Base-by-base conservation (phyloP, 2,888 invertebrate species). In the Peribatodes rhomboidaria region DNA sequence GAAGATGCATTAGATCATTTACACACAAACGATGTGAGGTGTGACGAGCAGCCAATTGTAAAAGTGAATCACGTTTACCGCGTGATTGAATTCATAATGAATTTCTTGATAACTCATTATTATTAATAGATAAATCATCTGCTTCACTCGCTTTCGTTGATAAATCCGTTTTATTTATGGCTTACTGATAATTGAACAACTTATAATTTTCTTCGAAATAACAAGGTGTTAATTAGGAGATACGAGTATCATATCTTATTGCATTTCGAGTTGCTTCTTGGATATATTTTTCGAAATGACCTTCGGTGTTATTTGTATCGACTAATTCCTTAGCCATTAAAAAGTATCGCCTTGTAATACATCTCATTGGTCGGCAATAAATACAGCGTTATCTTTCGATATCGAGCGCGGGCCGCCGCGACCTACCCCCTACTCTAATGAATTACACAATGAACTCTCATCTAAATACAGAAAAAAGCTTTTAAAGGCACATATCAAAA, bases 401-500 rank as follows among this genome's bases (percentile, higher is more conserved):
- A 93, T 92, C 92, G 89, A 87, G 81, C 87, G 86, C 82, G 84
- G 81, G 84, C 84, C 87, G 81, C 85, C 84, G 83, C 88, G 87
- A 87, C 89, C 89, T 87, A 87, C 86, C 87, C 88, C 85, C 89
- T 87, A 86, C 90, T 86, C 87, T 93, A 93, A 93, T 93, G 93
- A 93, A 93, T 92, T 91, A 93, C 90, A 92, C 93, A 92, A 92
- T 92, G 92, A 93, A 91, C 86, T 90, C 93, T 93, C 93, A 92
- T 93, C 92, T 93, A 91, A 92, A 93, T 93, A 93, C 93, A 93
- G 91, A 93, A 93, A 93, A 93, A 93, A 93, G 92, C 93, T 93
- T 93, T 93, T 93, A 93, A 92, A 93, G 90, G 92, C 93, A 93
- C 93, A 93, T 91, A 92, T 93, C 93, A 93, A 93, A 92, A 93